Base-by-base conservation (phyloP, 2,113 vertebrate species). In the Ictalurus furcatus region DNA sequence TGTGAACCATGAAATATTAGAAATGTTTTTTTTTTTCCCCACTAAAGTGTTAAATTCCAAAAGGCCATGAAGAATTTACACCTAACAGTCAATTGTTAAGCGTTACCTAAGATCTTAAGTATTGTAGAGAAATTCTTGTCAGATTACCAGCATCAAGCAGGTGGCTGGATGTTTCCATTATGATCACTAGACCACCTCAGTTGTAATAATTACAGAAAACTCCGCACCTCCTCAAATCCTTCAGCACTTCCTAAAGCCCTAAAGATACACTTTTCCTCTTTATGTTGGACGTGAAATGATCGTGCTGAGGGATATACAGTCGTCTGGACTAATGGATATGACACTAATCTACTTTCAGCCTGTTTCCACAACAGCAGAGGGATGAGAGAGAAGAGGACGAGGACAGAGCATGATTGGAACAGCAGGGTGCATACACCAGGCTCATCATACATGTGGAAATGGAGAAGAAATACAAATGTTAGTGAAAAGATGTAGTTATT, bases 301-400 rank as follows among this genome's bases (percentile, higher is more conserved):
- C 44, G 16, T 6, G 2, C 40, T 44, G 40, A 25, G 4, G 52
- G 28, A 34, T 76, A 74, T 48, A n/a, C 56, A 56, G 52, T n/a
- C 30, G 17, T 73, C 40, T 28, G 61, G 40, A 44, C 65, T 73
- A 69, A 23, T 74, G 80, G 52, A 54, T 83, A 44, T 69, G 63
- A 83, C 34, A 37, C 65, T 88, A 73, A 88, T 83, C 52, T 23
- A 83, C 80, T 44, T 83, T 88, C 8, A 73, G 52, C 52, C 67
- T 88, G 81, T 74, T 88, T 58, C 34, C 80, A 12, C 56, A 84
- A 58, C 80, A 88, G 52, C 40, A 73, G 44, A 37, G 44, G 63
- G 52, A 88, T 84, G 34, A 84, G 74, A 65, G 40, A 44, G 40
- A 44, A 54, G 65, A 88, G 80, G 87, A 84, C 28, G 65, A 88